Conservation (phyloP, 2,888 invertebrate genomes). For the Rutpela maculata region DNA sequence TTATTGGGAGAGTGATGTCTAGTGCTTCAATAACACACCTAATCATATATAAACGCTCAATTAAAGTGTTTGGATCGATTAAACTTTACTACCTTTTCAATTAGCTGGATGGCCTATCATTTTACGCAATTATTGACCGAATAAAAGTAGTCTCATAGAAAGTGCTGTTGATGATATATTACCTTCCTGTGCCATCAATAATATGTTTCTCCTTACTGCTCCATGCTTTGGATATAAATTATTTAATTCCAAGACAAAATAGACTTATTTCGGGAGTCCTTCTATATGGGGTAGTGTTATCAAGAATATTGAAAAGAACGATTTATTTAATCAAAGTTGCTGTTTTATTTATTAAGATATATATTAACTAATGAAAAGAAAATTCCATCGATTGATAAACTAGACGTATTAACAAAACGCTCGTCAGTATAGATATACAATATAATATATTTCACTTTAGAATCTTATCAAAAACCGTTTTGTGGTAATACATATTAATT, state of each 20-base stretch:
- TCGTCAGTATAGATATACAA: too few relatives aligned
- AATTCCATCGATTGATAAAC: too few relatives aligned
- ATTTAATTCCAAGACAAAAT: background rate
- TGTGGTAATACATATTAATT: too few relatives aligned
- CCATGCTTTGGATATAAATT: background rate
- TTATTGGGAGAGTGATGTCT: background rate
- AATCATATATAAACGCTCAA: background rate
- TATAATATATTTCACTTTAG: too few relatives aligned
- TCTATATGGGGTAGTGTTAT: too few relatives aligned
- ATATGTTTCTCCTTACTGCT: background rate
- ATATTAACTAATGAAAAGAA: too few relatives aligned
- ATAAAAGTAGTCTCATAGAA: background rate
- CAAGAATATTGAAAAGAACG: too few relatives aligned
- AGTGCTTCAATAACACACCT: background rate
- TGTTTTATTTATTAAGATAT: too few relatives aligned
- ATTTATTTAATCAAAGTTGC: too few relatives aligned
- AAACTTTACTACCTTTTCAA: conserved; percentile 13
- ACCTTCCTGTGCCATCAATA: background rate
- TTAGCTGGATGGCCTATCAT: conserved; percentile 7
- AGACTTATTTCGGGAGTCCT: too few relatives aligned
- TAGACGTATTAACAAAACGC: too few relatives aligned
- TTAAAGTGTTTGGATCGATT: conserved; percentile 16
- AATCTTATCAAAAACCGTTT: too few relatives aligned
- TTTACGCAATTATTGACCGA: conserved; percentile 1
- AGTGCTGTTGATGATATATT: background rate